A percentile compares a stretch with the other conserved stretches of the same genome.
phyloP scores from a whole-genome alignment of 2,888 invertebrate species.

The Xestoiulus laeticollis region DNA sequence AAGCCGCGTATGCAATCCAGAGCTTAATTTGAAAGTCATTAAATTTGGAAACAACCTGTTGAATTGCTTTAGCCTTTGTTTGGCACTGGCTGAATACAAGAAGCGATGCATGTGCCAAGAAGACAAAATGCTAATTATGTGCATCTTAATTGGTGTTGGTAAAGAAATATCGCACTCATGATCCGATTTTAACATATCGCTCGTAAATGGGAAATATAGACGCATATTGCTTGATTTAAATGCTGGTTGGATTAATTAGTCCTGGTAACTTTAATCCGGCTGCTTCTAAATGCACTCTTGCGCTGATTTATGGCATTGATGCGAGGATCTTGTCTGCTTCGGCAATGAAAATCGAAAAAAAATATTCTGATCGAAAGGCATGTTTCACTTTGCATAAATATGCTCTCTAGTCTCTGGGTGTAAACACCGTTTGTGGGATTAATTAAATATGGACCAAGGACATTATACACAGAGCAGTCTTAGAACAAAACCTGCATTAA shows the following conservation, averaged over 20 bases:
- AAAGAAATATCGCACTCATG: not conserved
- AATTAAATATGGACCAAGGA: no score
- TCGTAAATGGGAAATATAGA: not conserved
- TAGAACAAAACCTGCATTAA: no score
- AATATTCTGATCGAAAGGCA: no score
- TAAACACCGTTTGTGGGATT: no score
- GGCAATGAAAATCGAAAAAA: no score
- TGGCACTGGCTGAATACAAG: not conserved
- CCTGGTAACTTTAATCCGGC: no score
- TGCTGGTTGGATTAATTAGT: not conserved
- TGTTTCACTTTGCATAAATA: no score
- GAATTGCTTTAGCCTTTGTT: constrained; percentile 20
- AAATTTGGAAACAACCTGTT: constrained; percentile 17
- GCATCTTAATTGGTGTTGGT: constrained; percentile 23
- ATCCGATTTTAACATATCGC: constrained; percentile 7
- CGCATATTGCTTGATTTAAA: not conserved
- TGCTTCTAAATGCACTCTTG: no score
- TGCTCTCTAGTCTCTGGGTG: no score
- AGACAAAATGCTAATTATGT: constrained; percentile 4
- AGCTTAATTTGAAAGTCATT: constrained; percentile 29
- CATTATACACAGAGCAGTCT: no score
- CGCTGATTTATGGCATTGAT: no score
- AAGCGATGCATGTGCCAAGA: constrained; percentile 16
- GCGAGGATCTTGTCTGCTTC: no score
- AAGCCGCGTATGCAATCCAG: not conserved